These are phyloP conservation scores for Drosophila nasuta DNA, from an alignment of 1,140 invertebrate genomes.

Conservation along the genomic window DNA sequence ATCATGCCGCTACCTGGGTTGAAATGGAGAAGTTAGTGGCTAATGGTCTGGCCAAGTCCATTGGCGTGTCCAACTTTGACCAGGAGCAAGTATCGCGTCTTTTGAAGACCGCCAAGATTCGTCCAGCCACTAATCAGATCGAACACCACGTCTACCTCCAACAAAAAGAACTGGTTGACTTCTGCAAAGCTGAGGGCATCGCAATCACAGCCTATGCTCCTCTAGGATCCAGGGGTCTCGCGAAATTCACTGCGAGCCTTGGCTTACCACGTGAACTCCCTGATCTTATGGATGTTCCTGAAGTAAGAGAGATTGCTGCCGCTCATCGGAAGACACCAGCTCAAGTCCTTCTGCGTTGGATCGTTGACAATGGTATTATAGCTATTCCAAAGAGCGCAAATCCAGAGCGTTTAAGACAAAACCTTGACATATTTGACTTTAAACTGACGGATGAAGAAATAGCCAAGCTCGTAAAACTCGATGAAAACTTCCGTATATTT, in stretches of 20 bases:
- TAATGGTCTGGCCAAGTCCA: slow-evolving; percentile 88
- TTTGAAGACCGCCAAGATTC: slow-evolving; percentile 88
- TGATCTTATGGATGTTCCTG: slow-evolving; percentile 89
- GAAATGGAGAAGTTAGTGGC: slow-evolving; percentile 91
- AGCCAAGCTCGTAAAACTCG: slow-evolving; percentile 86
- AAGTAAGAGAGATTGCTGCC: slow-evolving; percentile 89
- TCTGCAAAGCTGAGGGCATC: slow-evolving; percentile 90
- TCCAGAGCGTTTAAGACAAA: slow-evolving; percentile 88
- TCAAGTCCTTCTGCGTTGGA: slow-evolving; percentile 92
- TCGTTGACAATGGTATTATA: slow-evolving; percentile 89
- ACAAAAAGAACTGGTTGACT: slow-evolving; percentile 90
- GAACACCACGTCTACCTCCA: slow-evolving; percentile 94
- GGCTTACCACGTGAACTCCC: slow-evolving; percentile 86
- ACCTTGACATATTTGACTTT: slow-evolving; percentile 88
- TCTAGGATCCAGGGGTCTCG: slow-evolving; percentile 90
- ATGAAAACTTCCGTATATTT: slow-evolving; percentile 88
- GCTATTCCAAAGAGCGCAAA: slow-evolving; percentile 95
- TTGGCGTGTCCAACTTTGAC: slow-evolving; percentile 94
- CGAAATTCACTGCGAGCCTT: slow-evolving; percentile 85
- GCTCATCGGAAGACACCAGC: slow-evolving; percentile 90
- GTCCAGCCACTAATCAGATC: slow-evolving; percentile 91
- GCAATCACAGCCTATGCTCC: slow-evolving; percentile 93
- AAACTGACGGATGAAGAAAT: slow-evolving; percentile 86
- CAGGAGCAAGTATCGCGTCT: slow-evolving; percentile 88
- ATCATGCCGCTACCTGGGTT: slow-evolving; percentile 91